Percentiles rank a stretch among this genome's conserved stretches.
Evolutionary conservation across 2,888 invertebrate species (phyloP).

Genomic region (Macaria notata): DNA sequence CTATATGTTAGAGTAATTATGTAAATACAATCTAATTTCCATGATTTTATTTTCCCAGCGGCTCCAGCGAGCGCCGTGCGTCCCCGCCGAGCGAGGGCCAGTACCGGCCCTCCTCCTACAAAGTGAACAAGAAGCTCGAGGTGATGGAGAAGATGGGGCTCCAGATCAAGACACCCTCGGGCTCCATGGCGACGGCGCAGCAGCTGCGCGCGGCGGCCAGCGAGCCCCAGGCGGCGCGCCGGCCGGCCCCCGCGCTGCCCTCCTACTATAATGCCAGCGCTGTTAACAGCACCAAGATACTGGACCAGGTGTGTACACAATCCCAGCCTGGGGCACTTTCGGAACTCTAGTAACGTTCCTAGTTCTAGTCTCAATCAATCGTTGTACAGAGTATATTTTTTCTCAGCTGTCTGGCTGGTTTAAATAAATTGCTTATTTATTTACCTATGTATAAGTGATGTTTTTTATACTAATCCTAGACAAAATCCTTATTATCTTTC

Average conservation of each 20-base stretch:
- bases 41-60: slow-evolving; percentile 17
- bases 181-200: slow-evolving; percentile 80
- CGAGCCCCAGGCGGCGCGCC: slow-evolving; percentile 51
- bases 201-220: slow-evolving; percentile 76
- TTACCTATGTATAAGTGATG: no score
- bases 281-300: slow-evolving; percentile 89
- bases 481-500: no score
- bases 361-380: no score
- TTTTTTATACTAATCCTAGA: no score
- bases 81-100: slow-evolving; percentile 62
- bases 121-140: slow-evolving; percentile 74
- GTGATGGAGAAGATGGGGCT: slow-evolving; percentile 81
- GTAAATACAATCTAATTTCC: no score
- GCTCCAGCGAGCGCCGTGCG: slow-evolving; percentile 51
- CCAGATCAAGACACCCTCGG: slow-evolving; percentile 79
- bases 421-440: not conserved
- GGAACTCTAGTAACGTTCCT: no score
- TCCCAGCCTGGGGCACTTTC: no score
- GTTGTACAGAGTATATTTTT: no score
- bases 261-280: slow-evolving; percentile 90
- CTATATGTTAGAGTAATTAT: no score
- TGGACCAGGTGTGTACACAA: slow-evolving; percentile 81
- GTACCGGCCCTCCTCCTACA: slow-evolving; percentile 75
- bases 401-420: not conserved
- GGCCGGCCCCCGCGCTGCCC: slow-evolving; percentile 64